Conservation (phyloP, 2,113 vertebrate genomes). For the Xerus inauris region DNA sequence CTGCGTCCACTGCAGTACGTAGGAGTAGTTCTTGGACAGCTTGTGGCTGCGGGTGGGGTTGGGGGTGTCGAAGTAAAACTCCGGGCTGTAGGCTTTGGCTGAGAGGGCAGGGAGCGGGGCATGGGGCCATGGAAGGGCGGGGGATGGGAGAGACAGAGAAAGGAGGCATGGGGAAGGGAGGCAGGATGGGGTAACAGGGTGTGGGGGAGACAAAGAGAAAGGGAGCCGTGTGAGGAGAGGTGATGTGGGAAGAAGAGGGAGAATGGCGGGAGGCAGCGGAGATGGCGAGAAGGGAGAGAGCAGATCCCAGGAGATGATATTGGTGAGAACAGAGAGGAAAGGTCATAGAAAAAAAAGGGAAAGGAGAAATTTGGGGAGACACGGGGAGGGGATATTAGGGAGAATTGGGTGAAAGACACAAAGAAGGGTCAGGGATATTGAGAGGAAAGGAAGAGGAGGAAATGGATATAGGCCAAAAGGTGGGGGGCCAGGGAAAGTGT, state of each 20-base stretch:
- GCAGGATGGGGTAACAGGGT: background rate
- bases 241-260: background rate
- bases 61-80: constrained; percentile 98
- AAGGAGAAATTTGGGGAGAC: background rate
- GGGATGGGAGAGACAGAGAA: constrained; percentile 46
- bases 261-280: background rate
- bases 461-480: background rate
- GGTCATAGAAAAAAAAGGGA: background rate
- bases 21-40: constrained; percentile 96
- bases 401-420: background rate
- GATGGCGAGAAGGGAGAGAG: background rate
- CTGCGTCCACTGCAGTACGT: constrained; percentile 98
- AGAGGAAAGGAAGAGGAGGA: background rate
- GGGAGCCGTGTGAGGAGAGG: constrained; percentile 16
- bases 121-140: constrained; percentile 60
- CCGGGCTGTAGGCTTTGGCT: constrained; percentile 96
- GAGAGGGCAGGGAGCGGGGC: constrained; percentile 69
- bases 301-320: background rate
- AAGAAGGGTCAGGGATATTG: background rate
- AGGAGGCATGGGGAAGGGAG: constrained; percentile 46
- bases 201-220: background rate
- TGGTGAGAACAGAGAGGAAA: background rate
- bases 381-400: background rate
- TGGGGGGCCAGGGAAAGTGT: constrained; percentile 43
- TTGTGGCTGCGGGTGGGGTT: constrained; percentile 95